Conservation (phyloP, 2,888 invertebrate genomes). For the Idaea straminata region DNA sequence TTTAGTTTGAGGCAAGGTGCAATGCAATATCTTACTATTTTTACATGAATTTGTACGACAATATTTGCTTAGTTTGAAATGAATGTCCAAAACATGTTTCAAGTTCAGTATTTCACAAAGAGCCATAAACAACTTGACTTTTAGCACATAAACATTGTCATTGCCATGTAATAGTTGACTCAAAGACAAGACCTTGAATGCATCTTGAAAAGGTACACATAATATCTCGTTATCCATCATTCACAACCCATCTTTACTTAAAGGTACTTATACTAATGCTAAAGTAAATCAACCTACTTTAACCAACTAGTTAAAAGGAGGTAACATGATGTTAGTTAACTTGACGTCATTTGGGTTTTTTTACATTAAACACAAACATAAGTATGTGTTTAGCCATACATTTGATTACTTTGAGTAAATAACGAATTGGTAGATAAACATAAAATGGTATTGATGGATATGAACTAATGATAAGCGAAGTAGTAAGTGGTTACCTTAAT, state of each 20-base stretch:
- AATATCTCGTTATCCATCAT: too few species aligned
- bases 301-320: slow-evolving; percentile 1
- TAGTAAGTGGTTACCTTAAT: not conserved
- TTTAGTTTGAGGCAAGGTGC: not conserved
- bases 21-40: not conserved
- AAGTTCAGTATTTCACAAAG: not conserved
- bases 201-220: not conserved
- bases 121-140: not conserved
- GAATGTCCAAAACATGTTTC: not conserved
- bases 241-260: too few species aligned
- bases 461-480: not conserved
- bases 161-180: not conserved
- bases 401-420: not conserved
- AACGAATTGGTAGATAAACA: not conserved
- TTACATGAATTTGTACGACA: not conserved
- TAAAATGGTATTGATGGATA: not conserved
- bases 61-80: not conserved
- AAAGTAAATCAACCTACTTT: slow-evolving; percentile 19
- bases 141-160: not conserved
- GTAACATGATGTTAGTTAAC: not conserved
- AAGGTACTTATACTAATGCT: not conserved
- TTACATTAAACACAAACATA: slow-evolving; percentile 13
- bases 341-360: slow-evolving; percentile 19
- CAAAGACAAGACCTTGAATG: not conserved
- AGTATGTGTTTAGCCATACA: slow-evolving; percentile 4